phyloP scores from a whole-genome alignment of 1,140 invertebrate genomes.

The Hypothenemus hampei region DNA sequence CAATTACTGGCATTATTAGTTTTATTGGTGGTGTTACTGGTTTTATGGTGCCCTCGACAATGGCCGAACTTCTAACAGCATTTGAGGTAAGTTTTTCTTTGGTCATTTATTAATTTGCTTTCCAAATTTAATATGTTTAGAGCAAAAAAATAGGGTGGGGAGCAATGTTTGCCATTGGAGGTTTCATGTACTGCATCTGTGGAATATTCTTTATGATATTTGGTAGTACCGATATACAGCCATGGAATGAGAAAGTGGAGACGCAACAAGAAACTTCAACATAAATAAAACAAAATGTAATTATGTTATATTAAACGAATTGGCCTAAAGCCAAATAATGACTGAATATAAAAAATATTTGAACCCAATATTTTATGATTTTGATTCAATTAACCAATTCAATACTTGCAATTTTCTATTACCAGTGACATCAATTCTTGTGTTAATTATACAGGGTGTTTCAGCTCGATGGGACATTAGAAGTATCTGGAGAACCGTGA shows the following conservation, averaged over 20 bases:
- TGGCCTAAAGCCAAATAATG: neutral
- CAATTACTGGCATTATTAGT: slow-evolving; percentile 68
- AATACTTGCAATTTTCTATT: slow-evolving; percentile 87
- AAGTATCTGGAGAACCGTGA: no score
- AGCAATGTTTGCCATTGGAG: slow-evolving; percentile 55
- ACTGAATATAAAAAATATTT: neutral
- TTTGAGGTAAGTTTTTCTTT: slow-evolving; percentile 56
- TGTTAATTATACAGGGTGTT: slow-evolving; percentile 86
- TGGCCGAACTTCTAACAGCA: slow-evolving; percentile 61
- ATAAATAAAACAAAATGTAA: no score
- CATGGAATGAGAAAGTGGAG: slow-evolving; percentile 42
- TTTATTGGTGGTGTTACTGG: slow-evolving; percentile 67
- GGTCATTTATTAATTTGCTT: slow-evolving; percentile 12
- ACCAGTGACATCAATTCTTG: slow-evolving; percentile 81
- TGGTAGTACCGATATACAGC: slow-evolving; percentile 46
- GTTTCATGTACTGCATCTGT: slow-evolving; percentile 48
- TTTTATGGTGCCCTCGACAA: slow-evolving; percentile 61
- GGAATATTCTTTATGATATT: slow-evolving; percentile 52
- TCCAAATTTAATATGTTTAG: slow-evolving; percentile 41
- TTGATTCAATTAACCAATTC: slow-evolving; percentile 87
- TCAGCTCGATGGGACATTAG: no score
- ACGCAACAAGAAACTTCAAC: no score
- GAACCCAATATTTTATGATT: slow-evolving; percentile 53
- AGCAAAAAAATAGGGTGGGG: slow-evolving; percentile 55
- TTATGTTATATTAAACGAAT: no score